Percentiles rank a stretch among this genome's conserved stretches.
Conservation (phyloP, 2,113 vertebrate species). For the Anser brachyrhynchus region DNA sequence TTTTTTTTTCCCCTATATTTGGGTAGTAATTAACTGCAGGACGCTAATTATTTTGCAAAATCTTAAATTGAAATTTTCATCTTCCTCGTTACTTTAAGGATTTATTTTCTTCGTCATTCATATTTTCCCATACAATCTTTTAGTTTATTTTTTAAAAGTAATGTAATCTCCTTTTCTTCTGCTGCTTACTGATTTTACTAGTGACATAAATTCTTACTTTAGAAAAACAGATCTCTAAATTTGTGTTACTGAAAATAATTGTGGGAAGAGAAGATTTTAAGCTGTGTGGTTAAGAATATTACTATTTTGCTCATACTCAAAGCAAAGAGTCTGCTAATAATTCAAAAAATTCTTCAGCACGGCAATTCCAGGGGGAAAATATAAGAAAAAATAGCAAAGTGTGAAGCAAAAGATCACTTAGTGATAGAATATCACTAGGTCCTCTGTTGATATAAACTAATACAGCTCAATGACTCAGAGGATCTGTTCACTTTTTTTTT, state of each 20-base stretch:
- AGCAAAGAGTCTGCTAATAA: accelerated
- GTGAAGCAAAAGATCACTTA: not conserved
- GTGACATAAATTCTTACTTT: not conserved
- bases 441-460: not conserved
- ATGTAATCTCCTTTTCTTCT: not conserved
- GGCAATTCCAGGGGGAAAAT: not conserved
- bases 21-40: not conserved
- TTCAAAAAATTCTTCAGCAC: not conserved
- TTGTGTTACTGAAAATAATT: not conserved
- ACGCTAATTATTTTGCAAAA: not conserved
- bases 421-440: not conserved
- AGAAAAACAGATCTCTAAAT: not conserved
- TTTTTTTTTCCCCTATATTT: not conserved
- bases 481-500: not conserved
- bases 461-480: not conserved
- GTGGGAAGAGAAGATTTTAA: not conserved
- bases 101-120: not conserved
- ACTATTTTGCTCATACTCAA: not conserved
- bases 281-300: not conserved
- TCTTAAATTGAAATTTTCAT: not conserved
- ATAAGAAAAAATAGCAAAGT: not conserved
- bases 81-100: not conserved
- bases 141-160: not conserved
- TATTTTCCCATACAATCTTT: not conserved
- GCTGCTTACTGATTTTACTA: not conserved